These are phyloP conservation scores for Oncopodura yosiiana DNA, from an alignment of 1,140 invertebrate genomes.

Conservation along the genomic window DNA sequence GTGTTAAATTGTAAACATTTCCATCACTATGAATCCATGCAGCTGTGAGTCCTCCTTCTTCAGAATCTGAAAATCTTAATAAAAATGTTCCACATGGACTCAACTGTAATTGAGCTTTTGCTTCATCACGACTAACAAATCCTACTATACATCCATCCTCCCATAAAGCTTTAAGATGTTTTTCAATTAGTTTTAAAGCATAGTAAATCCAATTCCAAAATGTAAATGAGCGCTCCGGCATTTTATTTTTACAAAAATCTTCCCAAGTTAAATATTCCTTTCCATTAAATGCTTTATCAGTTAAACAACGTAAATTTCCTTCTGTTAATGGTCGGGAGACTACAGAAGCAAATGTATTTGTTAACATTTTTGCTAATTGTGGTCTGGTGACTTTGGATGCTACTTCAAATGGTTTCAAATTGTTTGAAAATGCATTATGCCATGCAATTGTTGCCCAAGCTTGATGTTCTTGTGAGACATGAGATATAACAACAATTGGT, in stretches of 20 bases:
- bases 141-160: slow-evolving; percentile 1
- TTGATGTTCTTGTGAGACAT: slow-evolving; percentile 5
- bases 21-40: slow-evolving; percentile 8
- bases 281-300: not conserved
- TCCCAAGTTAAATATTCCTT: not conserved
- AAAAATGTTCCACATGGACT: not conserved
- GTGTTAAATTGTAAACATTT: slow-evolving; percentile 1
- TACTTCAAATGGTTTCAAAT: not conserved
- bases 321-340: not conserved
- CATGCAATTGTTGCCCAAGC: not conserved
- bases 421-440: not conserved
- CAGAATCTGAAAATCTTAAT: not conserved
- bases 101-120: not conserved
- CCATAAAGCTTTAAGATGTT: slow-evolving; percentile 1
- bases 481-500: not conserved
- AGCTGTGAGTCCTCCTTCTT: not conserved
- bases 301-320: not conserved
- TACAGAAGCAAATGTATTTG: not conserved
- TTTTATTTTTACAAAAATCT: slow-evolving; percentile 5
- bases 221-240: not conserved
- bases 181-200: slow-evolving; percentile 3
- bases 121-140: not conserved
- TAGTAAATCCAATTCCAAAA: slow-evolving; percentile 6
- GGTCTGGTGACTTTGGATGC: not conserved
- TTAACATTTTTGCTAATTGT: not conserved